A percentile compares a stretch with the other conserved stretches of the same genome.
phyloP scores from a whole-genome alignment of 1,140 invertebrate species.

The Tigriopus japonicus region DNA sequence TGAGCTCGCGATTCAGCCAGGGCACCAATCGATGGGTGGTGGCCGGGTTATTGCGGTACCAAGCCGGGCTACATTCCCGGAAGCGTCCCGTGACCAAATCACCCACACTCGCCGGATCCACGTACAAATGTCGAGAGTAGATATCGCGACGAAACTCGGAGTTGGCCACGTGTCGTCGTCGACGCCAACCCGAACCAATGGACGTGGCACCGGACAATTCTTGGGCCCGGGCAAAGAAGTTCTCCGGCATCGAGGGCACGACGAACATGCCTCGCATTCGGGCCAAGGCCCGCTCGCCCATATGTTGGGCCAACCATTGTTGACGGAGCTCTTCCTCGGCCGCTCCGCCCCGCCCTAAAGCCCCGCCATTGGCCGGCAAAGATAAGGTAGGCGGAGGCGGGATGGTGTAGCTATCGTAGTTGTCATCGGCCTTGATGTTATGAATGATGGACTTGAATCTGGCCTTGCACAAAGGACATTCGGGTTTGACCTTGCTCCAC shows the following conservation, averaged over 20 bases:
- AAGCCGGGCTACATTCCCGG: conserved; percentile 48
- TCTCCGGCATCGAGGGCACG: conserved; percentile 7
- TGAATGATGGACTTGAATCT: conserved; percentile 75
- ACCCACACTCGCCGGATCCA: conserved; percentile 33
- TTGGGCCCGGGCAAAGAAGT: conserved; percentile 12
- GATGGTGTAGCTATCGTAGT: too few species aligned
- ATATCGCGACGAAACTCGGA: conserved; percentile 41
- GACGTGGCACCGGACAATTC: conserved; percentile 18
- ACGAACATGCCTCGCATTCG: neutral
- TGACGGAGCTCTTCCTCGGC: too few species aligned
- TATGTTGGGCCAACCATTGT: too few species aligned
- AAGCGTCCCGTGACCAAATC: conserved; percentile 39
- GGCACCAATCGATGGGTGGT: conserved; percentile 57
- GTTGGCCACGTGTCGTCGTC: conserved; percentile 18
- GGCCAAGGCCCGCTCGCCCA: too few species aligned
- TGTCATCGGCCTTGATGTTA: conserved; percentile 38
- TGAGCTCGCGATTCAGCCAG: conserved; percentile 68
- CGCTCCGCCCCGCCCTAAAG: too few species aligned
- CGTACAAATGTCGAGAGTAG: conserved; percentile 56
- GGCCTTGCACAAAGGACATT: conserved; percentile 84
- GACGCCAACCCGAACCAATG: conserved; percentile 7
- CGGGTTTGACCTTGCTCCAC: conserved; percentile 87
- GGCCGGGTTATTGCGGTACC: conserved; percentile 53
- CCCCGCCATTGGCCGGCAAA: too few species aligned
- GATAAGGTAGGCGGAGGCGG: too few species aligned